Base-by-base conservation (phyloP, 1,140 invertebrate genomes). In the Pseudoatta argentina region DNA sequence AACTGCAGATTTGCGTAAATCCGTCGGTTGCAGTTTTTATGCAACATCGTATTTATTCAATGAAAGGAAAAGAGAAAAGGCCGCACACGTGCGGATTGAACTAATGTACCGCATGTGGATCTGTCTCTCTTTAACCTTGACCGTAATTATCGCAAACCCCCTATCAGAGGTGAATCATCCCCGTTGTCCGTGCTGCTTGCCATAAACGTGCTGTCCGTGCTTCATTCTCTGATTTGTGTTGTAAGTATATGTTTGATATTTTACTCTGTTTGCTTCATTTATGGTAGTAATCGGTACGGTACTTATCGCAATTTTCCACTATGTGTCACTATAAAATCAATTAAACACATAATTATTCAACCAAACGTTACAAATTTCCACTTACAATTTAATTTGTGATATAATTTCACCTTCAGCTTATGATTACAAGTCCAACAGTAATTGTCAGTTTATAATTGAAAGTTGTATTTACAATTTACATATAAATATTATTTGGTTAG, bases 81-180 rank as follows among this genome's bases (percentile, higher is more conserved):
- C 55, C 21, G 57, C 24, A 63, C 30, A 83, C 53, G 55, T 72
- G 67, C 67, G 53, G 30, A 48, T 83, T 61, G 39, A 83, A 18
- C n/a, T 61, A 72, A 82, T 59, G 39, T 55, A 16, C 16, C 66
- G 53, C 66, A 30, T 82, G 79, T 73, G 69, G 27, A 61, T 63
- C 55, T 75, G 55, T 57, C 67, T 82, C 79, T 82, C 79, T 82
- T 82, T 82, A 73, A 82, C 67, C 79, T 83, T 83, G 79, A 83
- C 79, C 79, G 69, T 83, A 73, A 75, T 59, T 75, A 75, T 83
- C 55, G 79, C 69, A 75, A 75, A 63, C 69, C 44, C 39, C n/a
- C 69, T 63, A 83, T 83, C 69, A 44, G 24, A 61, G 55, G 39
- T 83, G 79, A 83, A 83, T 83, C 79, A 83, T 83, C 69, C 69